phyloP scores from a whole-genome alignment of 2,888 invertebrate genomes.

The Liposcelis brunnea region DNA sequence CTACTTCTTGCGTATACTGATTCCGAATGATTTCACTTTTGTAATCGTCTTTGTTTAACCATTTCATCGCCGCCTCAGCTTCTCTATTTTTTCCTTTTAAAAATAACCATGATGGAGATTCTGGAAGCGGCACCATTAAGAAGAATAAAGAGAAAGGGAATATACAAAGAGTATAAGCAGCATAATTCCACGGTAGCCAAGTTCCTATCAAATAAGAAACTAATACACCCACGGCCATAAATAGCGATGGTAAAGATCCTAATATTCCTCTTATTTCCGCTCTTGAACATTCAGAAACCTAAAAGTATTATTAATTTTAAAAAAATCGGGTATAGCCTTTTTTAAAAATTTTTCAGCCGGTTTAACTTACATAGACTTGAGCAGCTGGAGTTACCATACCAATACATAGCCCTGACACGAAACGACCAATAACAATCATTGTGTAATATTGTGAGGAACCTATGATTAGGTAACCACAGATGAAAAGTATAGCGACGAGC shows the following conservation, averaged over 20 bases:
- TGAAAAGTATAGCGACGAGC: slow-evolving; percentile 33
- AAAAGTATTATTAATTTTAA: slow-evolving; percentile 14
- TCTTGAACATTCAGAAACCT: slow-evolving; percentile 45
- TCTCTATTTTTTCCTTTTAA: slow-evolving; percentile 22
- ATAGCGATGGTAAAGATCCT: slow-evolving; percentile 45
- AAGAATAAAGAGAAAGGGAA: slow-evolving; percentile 32
- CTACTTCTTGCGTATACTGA: no score
- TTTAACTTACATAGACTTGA: slow-evolving; percentile 41
- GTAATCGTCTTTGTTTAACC: no score
- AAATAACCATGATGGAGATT: slow-evolving; percentile 43
- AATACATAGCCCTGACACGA: slow-evolving; percentile 39
- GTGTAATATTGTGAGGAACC: slow-evolving; percentile 30
- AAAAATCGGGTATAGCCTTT: neutral
- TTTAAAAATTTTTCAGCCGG: neutral
- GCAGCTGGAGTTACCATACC: slow-evolving; percentile 41
- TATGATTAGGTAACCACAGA: slow-evolving; percentile 36
- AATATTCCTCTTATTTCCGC: slow-evolving; percentile 43
- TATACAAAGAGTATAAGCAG: slow-evolving; percentile 35
- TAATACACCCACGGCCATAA: slow-evolving; percentile 44
- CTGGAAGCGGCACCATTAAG: slow-evolving; percentile 37
- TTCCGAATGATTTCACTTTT: no score
- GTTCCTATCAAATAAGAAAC: slow-evolving; percentile 39
- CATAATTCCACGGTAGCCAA: slow-evolving; percentile 37
- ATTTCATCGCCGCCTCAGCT: no score
- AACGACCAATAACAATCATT: slow-evolving; percentile 34